Conservation (phyloP, 92 coral and sea anemone genomes). For the Scolanthus callimorphus region DNA sequence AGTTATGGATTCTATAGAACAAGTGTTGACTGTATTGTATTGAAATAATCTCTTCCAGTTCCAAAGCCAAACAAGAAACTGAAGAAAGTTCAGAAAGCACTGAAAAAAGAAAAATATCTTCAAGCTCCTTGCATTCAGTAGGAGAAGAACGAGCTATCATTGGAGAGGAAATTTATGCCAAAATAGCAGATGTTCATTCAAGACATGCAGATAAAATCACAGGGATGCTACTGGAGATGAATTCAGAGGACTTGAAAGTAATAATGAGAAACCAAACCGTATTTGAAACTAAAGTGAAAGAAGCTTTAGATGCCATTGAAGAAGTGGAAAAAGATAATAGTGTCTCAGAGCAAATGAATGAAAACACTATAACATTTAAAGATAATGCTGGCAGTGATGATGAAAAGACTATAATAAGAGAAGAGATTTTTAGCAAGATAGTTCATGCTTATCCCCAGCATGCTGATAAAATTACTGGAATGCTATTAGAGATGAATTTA, state of each 20-base stretch:
- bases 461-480: constrained; percentile 85
- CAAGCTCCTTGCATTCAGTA: too few relatives aligned
- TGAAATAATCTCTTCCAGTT: too few relatives aligned
- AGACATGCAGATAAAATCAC: constrained; percentile 73
- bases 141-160: constrained; percentile 17
- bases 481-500: constrained; percentile 68
- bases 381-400: not conserved
- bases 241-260: constrained; percentile 24
- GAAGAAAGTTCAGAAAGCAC: too few relatives aligned
- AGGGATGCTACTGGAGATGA: constrained; percentile 83
- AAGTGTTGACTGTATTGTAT: too few relatives aligned
- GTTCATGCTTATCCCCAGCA: constrained; percentile 25
- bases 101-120: too few relatives aligned
- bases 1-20: too few relatives aligned
- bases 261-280: constrained; percentile 22
- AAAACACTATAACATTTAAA: too few relatives aligned
- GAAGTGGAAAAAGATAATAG: not conserved
- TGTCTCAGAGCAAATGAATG: not conserved
- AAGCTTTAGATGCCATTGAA: constrained; percentile 36
- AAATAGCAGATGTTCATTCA: constrained; percentile 26
- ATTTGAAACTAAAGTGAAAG: constrained; percentile 45
- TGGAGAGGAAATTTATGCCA: constrained; percentile 60
- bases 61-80: too few relatives aligned
- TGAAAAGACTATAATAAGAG: constrained; percentile 50
- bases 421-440: constrained; percentile 44